phyloP scores from a whole-genome alignment of 2,888 invertebrate genomes.

The Lordiphosa fenestrarum region DNA sequence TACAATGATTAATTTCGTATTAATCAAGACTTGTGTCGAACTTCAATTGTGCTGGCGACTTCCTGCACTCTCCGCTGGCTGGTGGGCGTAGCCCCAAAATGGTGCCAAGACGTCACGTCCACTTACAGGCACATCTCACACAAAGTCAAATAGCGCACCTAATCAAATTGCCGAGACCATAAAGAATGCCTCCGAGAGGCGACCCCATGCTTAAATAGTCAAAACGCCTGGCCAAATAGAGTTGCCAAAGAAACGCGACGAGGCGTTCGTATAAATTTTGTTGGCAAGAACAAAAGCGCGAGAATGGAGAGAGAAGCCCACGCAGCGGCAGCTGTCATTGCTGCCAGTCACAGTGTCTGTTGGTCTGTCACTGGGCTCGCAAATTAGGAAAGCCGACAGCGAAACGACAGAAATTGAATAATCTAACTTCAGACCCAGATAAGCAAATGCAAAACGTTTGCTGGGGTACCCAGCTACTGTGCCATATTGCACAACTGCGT shows the following conservation, averaged over 20 bases:
- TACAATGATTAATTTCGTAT: conserved; percentile 66
- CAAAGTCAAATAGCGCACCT: conserved; percentile 18
- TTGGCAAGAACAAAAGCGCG: conserved; percentile 58
- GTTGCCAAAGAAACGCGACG: conserved; percentile 53
- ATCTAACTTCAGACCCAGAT: conserved; percentile 20
- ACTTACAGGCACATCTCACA: conserved; percentile 32
- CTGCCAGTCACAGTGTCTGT: conserved; percentile 26
- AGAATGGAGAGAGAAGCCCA: conserved; percentile 7
- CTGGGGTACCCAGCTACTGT: conserved; percentile 34
- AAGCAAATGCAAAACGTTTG: conserved; percentile 43
- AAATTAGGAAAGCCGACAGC: conserved; percentile 60
- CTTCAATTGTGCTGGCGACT: conserved; percentile 14
- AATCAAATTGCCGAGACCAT: conserved; percentile 47
- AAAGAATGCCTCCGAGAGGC: conserved; percentile 34
- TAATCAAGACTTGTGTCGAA: conserved; percentile 50
- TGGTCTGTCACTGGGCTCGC: conserved; percentile 28
- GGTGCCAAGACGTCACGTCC: conserved; percentile 49
- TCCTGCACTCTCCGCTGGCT: conserved; percentile 18
- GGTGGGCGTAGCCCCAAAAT: conserved; percentile 59
- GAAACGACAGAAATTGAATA: conserved; percentile 37
- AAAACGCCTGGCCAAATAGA: conserved; percentile 57
- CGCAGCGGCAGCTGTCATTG: conserved; percentile 51
- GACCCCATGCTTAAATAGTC: conserved; percentile 36
- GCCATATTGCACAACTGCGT: conserved; percentile 39
- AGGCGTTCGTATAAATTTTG: conserved; percentile 58